These are phyloP conservation scores for Embiotoca jacksoni DNA, from an alignment of 2,113 vertebrate genomes.

Conservation along the genomic window DNA sequence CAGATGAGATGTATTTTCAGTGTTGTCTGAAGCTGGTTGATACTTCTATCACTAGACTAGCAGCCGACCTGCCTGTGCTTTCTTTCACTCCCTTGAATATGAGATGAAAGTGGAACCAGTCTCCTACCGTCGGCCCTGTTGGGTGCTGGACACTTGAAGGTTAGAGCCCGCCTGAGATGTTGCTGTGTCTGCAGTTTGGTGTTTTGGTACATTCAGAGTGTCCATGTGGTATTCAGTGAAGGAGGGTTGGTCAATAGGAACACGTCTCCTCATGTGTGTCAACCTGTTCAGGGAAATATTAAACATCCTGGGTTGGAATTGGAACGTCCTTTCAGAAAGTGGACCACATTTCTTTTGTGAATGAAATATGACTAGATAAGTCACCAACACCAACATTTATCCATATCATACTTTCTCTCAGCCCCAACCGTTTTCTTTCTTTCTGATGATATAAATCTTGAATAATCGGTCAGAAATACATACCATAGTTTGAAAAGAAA, in stretches of 20 bases:
- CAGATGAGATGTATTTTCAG: too few relatives aligned
- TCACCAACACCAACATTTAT: too few relatives aligned
- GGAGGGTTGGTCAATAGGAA: conserved; percentile 33
- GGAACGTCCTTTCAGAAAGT: not conserved
- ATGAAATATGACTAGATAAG: too few relatives aligned
- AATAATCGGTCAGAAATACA: too few relatives aligned
- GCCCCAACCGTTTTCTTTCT: too few relatives aligned
- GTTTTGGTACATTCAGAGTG: conserved; percentile 49
- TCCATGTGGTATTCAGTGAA: conserved; percentile 50
- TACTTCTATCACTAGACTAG: not conserved
- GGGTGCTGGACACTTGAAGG: conserved; percentile 64
- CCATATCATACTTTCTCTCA: too few relatives aligned
- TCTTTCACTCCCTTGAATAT: conserved; percentile 17
- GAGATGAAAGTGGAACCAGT: conserved; percentile 43
- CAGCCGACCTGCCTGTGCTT: not conserved
- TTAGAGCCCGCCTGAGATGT: conserved; percentile 36
- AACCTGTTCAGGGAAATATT: too few relatives aligned
- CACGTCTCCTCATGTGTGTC: not conserved
- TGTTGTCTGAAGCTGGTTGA: not conserved
- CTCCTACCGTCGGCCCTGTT: conserved; percentile 16
- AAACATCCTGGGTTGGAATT: too few relatives aligned
- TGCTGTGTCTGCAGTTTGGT: conserved; percentile 56
- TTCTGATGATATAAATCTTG: too few relatives aligned
- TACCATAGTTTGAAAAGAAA: too few relatives aligned
- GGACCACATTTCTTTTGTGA: too few relatives aligned